These are phyloP conservation scores for Caenorhabditis sp. DNA, from an alignment of 2,888 invertebrate genomes.

Conservation along the genomic window DNA sequence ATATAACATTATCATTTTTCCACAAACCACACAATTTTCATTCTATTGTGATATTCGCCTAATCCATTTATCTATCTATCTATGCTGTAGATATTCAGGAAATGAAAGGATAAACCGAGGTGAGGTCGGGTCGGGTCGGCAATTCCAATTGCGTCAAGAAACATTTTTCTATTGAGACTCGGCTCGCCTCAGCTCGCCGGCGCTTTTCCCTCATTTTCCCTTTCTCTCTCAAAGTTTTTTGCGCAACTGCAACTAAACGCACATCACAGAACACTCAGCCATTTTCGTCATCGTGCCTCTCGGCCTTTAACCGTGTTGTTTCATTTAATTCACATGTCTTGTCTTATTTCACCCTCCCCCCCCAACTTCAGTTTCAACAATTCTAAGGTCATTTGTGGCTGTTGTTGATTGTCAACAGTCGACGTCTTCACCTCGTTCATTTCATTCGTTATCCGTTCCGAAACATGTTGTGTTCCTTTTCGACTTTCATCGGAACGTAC, in stretches of 20 bases:
- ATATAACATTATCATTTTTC: too few species aligned
- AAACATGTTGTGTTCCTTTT: constrained; percentile 11
- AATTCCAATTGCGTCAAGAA: constrained; percentile 27
- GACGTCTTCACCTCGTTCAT: background rate
- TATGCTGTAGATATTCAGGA: background rate
- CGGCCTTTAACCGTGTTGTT: background rate
- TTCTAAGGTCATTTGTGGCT: background rate
- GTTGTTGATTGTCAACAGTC: background rate
- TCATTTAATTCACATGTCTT: background rate
- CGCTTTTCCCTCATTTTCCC: background rate
- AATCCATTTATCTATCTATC: too few species aligned
- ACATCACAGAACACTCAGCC: constrained; percentile 56
- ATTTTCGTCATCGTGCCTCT: constrained; percentile 9
- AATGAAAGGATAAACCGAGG: constrained; percentile 9
- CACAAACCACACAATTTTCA: too few species aligned
- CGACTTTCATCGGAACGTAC: background rate
- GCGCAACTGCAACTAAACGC: constrained; percentile 12
- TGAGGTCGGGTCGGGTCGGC: background rate
- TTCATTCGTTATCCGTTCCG: background rate
- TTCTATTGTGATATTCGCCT: too few species aligned
- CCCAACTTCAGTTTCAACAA: too few species aligned
- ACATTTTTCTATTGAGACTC: too few species aligned
- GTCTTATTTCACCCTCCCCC: too few species aligned
- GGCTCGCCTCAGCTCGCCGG: background rate
- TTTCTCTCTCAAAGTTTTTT: constrained; percentile 18